Evolutionary conservation across 2,113 vertebrate species (phyloP), one percentile per base, ranked within the genome.

Genomic region (Hippopotamus amphibius): DNA sequence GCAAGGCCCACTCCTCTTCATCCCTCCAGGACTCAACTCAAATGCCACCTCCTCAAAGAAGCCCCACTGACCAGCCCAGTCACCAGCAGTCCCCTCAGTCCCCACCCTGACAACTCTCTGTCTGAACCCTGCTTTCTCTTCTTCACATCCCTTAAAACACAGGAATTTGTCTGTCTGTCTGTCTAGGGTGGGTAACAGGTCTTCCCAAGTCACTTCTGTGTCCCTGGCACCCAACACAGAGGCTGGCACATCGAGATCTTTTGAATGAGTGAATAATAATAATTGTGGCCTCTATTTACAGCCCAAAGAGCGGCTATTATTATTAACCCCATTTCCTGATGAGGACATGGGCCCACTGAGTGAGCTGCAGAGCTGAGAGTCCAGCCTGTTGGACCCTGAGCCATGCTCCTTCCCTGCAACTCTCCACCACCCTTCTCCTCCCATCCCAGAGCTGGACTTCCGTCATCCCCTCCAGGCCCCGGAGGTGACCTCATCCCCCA

Each of bases 401-500:
- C 28, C 53, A 7, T 3, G 17, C 33, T 22, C 68, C 80, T 21
- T 22, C 61, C 59, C 88, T 14, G 17, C 37, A 30, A 48, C 28
- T 33, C 50, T 21, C 41, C 16, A 9, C 41, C 16, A 9, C 16
- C 26, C n/a, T 50, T 10, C n/a, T 14, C 74, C 53, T 74, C 43
- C 91, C 76, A n/a, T 0, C 46, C 87, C 30, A 1, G 55, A 26
- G 74, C 57, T 12, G 68, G 12, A n/a, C 71, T 68, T 71, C 83
- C 83, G 41, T n/a, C 48, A 41, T 65, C 53, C 87, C 30, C 30
- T 22, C 24, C 83, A 37, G 79, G 50, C 16, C 37, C 88, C 0
- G 0, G 74, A 50, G 41, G 5, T 90, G 92, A 97, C 89, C 86
- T 96, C 89, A 94, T 16, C n/a, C 15, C n/a, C 33, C 53, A 53